Percentiles rank a stretch among this genome's conserved stretches.
Conservation (phyloP, 2,888 invertebrate species). For the Drosophila anomelani region DNA sequence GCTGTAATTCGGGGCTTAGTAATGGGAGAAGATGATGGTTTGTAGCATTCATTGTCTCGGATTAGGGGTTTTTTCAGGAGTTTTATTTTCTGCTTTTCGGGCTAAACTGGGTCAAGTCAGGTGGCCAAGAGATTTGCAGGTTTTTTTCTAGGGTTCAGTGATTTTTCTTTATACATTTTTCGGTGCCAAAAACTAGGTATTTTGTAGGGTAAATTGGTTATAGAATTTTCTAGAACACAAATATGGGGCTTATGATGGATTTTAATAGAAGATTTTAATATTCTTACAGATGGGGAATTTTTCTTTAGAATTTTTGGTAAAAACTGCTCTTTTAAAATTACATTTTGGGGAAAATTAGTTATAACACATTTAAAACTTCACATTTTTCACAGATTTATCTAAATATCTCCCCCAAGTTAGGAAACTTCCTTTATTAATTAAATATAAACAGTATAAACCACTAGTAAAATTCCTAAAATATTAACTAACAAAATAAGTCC, state of each 20-base stretch:
- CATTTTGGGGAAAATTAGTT: background rate
- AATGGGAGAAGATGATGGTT: constrained; percentile 28
- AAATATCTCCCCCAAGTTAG: no score
- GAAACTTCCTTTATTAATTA: no score
- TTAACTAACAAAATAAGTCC: background rate
- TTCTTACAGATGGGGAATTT: no score
- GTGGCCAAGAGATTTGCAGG: constrained; percentile 19
- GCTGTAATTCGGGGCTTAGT: constrained; percentile 39
- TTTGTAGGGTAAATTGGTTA: background rate
- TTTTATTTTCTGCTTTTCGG: constrained; percentile 19
- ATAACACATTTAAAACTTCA: no score
- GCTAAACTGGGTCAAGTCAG: constrained; percentile 39
- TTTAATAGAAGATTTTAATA: no score
- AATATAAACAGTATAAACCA: background rate
- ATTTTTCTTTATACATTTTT: background rate
- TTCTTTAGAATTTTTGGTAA: no score
- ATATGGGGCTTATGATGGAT: no score
- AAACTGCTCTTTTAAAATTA: no score
- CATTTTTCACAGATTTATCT: no score
- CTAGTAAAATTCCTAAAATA: background rate
- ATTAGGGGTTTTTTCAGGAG: constrained; percentile 29
- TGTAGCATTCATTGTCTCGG: constrained; percentile 29
- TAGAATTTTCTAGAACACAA: background rate
- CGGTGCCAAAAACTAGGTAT: background rate
- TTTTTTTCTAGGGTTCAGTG: background rate